phyloP scores from a whole-genome alignment of 1,140 invertebrate species.

The Leptestheria dahalacensis region DNA sequence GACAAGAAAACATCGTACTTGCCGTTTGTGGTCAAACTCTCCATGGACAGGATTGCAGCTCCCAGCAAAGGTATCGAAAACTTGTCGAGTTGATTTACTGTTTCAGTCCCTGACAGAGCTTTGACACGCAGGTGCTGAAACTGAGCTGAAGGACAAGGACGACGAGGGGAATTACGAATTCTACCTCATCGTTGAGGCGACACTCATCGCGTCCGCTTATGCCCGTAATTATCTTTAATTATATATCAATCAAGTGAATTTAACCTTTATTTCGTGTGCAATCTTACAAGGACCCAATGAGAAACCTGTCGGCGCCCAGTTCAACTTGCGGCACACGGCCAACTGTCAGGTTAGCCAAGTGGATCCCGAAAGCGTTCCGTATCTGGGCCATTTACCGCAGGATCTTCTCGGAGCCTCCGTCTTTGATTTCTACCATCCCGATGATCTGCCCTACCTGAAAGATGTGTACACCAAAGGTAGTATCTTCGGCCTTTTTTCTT shows the following conservation, averaged over 20 bases:
- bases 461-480: slow-evolving; percentile 64
- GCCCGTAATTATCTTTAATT: too few relatives aligned
- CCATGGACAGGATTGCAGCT: slow-evolving; percentile 38
- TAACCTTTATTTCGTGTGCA: too few relatives aligned
- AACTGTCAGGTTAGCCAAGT: slow-evolving; percentile 56
- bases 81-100: too few relatives aligned
- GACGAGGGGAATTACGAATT: slow-evolving; percentile 15
- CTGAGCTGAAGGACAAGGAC: background rate
- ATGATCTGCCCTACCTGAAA: slow-evolving; percentile 61
- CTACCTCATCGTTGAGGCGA: slow-evolving; percentile 48
- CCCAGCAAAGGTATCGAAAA: slow-evolving; percentile 25
- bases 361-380: slow-evolving; percentile 57
- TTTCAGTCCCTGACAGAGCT: too few relatives aligned
- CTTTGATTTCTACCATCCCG: slow-evolving; percentile 74
- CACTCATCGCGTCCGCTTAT: slow-evolving; percentile 53
- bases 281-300: slow-evolving; percentile 8
- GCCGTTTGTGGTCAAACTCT: slow-evolving; percentile 55
- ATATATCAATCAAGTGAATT: too few relatives aligned
- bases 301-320: slow-evolving; percentile 30
- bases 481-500: too few relatives aligned
- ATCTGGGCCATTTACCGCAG: slow-evolving; percentile 75
- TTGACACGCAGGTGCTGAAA: background rate
- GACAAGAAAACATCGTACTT: slow-evolving; percentile 44
- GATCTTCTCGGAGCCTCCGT: slow-evolving; percentile 66
- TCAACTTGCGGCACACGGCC: slow-evolving; percentile 59